Evolutionary conservation across 1,140 invertebrate species (phyloP), one percentile per base, ranked within the genome.

Genomic region (Neodiprion fabricii): DNA sequence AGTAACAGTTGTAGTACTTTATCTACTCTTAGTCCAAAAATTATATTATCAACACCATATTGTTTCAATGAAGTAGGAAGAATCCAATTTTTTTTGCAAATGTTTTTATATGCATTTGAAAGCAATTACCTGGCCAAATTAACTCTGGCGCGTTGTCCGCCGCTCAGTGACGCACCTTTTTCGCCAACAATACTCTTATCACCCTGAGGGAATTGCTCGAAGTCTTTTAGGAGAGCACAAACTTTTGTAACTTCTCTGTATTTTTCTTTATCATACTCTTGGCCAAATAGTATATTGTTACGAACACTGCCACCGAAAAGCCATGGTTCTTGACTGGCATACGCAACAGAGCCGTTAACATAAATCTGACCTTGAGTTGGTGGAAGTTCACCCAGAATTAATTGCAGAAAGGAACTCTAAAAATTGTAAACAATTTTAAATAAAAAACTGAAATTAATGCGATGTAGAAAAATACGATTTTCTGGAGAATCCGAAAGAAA

Each of bases 241-340:
- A 87, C 88, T 71, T 83, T 85, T 7, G 76, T 71, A 0, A 95
- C 91, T 84, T 91, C 87, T 76, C 90, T 88, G 81, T 96, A 96
- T 67, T 91, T 90, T 12, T 90, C 80, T 76, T 90, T 87, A 76
- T 94, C 89, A 77, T 91, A 95, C 0, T 90, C 85, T 72, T 90
- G 86, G 1, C 95, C 95, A 86, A 97, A 96, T 0, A 96, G 83
- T 74, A 97, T 95, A 82, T 97, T 97, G 77, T 96, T 92, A 67
- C 91, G 84, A 0, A 93, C 89, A 0, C 89, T 89, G 0, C 89
- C 92, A 0, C 92, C 91, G 82, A 95, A 95, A 1, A 86, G 72
- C 94, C 95, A 96, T 0, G 94, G 90, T 78, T 95, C 93, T 82
- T 96, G 94, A 67, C 93, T 92, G 1, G 93, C 92, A 82, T 94